Evolutionary conservation across 2,888 invertebrate genomes (phyloP).

Genomic region (Stenotaenia linearis): DNA sequence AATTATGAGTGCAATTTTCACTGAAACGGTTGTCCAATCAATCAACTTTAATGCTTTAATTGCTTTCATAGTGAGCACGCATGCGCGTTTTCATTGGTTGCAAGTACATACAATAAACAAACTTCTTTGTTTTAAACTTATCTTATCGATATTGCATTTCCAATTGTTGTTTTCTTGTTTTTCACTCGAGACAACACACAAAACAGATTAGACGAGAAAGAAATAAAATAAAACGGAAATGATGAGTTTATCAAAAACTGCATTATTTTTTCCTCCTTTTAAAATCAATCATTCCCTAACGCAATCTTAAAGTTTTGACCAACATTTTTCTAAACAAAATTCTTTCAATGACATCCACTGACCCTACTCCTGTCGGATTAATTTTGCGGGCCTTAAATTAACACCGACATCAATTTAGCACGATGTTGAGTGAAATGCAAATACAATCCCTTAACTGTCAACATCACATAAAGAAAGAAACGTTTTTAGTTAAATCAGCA

Average conservation of each 20-base stretch:
- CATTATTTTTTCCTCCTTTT: no score
- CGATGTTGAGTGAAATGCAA: neutral
- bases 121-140: neutral
- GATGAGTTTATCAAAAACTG: no score
- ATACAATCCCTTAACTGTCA: neutral
- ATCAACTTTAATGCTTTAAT: slow-evolving; percentile 11
- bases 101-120: neutral
- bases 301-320: no score
- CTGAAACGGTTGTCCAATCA: neutral
- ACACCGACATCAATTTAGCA: neutral
- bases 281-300: neutral
- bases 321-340: no score
- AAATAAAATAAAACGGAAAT: no score
- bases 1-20: slow-evolving; percentile 5
- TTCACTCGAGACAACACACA: no score
- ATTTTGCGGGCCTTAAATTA: neutral
- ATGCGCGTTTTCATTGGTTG: neutral
- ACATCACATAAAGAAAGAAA: neutral
- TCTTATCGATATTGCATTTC: neutral
- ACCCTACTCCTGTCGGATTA: neutral
- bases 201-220: no score
- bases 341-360: no score
- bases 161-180: no score
- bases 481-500: neutral
- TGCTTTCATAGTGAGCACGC: neutral